Evolutionary conservation across 1,140 invertebrate genomes (phyloP), one percentile per base, ranked within the genome.

Genomic region (Meloidogyne hapla): DNA sequence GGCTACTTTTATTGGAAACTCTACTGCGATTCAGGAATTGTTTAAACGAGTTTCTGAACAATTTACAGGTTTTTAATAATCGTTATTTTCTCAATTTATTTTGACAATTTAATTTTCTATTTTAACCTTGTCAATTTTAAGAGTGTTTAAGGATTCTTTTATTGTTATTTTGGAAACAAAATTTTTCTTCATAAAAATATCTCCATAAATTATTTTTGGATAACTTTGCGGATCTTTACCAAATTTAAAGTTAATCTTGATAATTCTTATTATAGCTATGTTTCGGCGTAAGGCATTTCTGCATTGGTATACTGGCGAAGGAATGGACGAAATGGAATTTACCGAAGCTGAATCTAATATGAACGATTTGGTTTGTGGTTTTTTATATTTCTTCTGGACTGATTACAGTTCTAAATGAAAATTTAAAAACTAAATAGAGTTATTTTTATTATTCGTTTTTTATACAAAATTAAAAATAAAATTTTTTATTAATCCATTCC

Each of bases 281-380:
- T 81, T 81, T 42, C 80, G 80, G 18, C 80, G 94, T 83, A 94
- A 93, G 91, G 81, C 93, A 87, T 95, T 95, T 91, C 90, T 95
- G 72, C 94, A 95, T 90, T 95, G 94, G 94, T 92, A 93, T 91
- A 92, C 88, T 13, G 88, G 89, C 28, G 89, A 90, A 80, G 89
- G 89, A 21, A 91, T 91, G 90, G 89, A 91, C 80, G 90, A 90
- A 81, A 90, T 90, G 90, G 90, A 92, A 87, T 91, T 91, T 87
- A 91, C 91, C 62, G 91, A 91, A 88, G 91, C 92, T 42, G 91
- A 91, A 85, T 91, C 90, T 62, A 93, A 93, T 88, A 92, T 93
- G 91, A 92, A 93, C 81, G 93, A 93, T 83, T 87, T 93, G 84
- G 94, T 95, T 89, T 56, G 48, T 56, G 6, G 1, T n/a, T 93